Base-by-base conservation (phyloP, 1,140 invertebrate genomes). In the Brachystomella parvula region DNA sequence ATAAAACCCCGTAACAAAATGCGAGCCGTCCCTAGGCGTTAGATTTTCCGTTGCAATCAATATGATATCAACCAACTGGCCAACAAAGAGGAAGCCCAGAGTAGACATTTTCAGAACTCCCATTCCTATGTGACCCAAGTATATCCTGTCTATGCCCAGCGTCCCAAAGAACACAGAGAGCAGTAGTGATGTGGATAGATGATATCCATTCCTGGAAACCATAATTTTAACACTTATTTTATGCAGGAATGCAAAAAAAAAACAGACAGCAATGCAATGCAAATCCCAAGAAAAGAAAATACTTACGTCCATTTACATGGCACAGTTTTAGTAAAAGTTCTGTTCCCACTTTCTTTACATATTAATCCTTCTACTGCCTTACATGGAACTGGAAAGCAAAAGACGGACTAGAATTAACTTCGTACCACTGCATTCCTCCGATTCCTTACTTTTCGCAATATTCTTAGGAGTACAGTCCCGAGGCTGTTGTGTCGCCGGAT, bases 61-160 rank as follows among this genome's bases (percentile, higher is more conserved):
- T 75, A 98, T 88, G 24, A 98, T 89, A 79, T 98, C 96, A 64
- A 95, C 81, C 31, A 98, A 81, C 78, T 98, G 94, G 9, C 91
- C 93, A n/a, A 98, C 79, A 76, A 98, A 96, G 83, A 98, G 87
- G 75, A 96, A 97, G 3, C 96, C 96, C 30, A 98, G 79, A 0
- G 95, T 98, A 76, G 92, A 93, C 71, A 98, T 84, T 78, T 98
- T 98, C 6, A 96, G 83, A 56, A 98, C 79, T 1, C 94, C 95
- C 68, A 98, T 85, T 26, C 92, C 95, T 58, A 92, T 91, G 79
- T 98, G 98, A 21, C 96, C 96, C 2, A 98, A 81, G 76, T 98
- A 98, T 78, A 98, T 97, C 69, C 96, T 81, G 78, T 98, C 96
- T 19, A 91, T 83, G n/a, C 96, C 96, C 81, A 98, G 94, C 90